Evolutionary conservation across 2,888 invertebrate genomes (phyloP).

Genomic region (Nowickia ferox): DNA sequence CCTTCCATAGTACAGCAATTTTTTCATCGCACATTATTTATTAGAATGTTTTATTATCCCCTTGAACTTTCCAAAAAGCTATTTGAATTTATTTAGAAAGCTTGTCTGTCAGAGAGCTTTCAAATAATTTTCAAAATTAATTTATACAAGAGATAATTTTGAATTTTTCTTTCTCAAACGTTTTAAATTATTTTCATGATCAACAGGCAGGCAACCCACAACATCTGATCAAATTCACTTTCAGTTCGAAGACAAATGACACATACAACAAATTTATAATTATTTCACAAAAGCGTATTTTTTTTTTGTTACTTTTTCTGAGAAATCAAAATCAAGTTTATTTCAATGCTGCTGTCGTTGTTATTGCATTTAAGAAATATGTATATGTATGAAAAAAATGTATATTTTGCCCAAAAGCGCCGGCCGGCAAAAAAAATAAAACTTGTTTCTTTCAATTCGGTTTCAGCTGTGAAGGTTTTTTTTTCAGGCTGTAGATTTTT

Average conservation of each 20-base stretch:
- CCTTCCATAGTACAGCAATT: background rate
- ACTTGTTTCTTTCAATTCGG: constrained; percentile 55
- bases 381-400: constrained; percentile 6
- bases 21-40: background rate
- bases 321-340: constrained; percentile 67
- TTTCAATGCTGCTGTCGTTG: constrained; percentile 41
- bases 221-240: constrained; percentile 69
- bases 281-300: constrained; percentile 48
- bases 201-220: constrained; percentile 60
- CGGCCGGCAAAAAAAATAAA: constrained; percentile 63
- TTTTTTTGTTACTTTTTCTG: constrained; percentile 37
- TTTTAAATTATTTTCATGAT: constrained; percentile 33
- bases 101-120: constrained; percentile 1
- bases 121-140: constrained; percentile 26
- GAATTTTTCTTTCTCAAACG: background rate
- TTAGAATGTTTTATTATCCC: background rate
- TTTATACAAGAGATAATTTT: constrained; percentile 12
- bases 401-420: constrained; percentile 68
- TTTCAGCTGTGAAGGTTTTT: constrained; percentile 66
- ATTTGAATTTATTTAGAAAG: constrained; percentile 28
- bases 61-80: constrained; percentile 4
- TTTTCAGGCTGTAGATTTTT: constrained; percentile 49
- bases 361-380: constrained; percentile 37
- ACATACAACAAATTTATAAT: constrained; percentile 56
- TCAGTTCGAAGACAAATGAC: constrained; percentile 66